Evolutionary conservation across 2,113 vertebrate species (phyloP).

Genomic region (Hippocampus guttulatus): DNA sequence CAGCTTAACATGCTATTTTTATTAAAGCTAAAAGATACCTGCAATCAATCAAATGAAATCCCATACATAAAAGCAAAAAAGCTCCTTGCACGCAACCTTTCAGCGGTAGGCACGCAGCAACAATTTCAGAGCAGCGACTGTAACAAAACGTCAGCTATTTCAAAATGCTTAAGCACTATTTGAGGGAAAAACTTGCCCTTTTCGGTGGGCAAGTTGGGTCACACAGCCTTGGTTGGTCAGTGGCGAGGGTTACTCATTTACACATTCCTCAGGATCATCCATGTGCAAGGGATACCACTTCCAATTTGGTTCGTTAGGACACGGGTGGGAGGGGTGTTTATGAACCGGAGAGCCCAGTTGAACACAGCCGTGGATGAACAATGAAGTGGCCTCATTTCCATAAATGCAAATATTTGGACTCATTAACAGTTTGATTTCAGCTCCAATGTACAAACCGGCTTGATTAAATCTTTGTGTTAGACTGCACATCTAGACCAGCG

Average conservation of each 20-base stretch:
- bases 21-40: background rate
- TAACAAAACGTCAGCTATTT: slow-evolving; percentile 17
- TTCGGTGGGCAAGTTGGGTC: slow-evolving; percentile 44
- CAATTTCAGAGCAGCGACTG: background rate
- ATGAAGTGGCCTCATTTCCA: slow-evolving; percentile 64
- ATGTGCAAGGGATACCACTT: slow-evolving; percentile 68
- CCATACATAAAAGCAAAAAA: background rate
- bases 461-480: background rate
- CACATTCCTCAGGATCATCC: slow-evolving; percentile 69
- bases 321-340: slow-evolving; percentile 57
- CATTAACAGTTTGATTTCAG: slow-evolving; percentile 17
- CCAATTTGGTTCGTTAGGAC: slow-evolving; percentile 67
- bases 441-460: background rate
- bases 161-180: slow-evolving; percentile 23
- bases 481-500: background rate
- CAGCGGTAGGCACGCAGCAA: background rate
- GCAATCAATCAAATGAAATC: no score
- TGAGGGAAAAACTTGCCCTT: slow-evolving; percentile 28
- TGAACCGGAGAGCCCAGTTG: slow-evolving; percentile 31
- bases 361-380: slow-evolving; percentile 43
- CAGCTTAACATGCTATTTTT: background rate
- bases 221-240: slow-evolving; percentile 51
- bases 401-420: slow-evolving; percentile 52
- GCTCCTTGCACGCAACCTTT: background rate
- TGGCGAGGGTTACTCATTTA: slow-evolving; percentile 68